Base-by-base conservation (phyloP, 2,797 vertebrate genomes). In the Enoplosus armatus region DNA sequence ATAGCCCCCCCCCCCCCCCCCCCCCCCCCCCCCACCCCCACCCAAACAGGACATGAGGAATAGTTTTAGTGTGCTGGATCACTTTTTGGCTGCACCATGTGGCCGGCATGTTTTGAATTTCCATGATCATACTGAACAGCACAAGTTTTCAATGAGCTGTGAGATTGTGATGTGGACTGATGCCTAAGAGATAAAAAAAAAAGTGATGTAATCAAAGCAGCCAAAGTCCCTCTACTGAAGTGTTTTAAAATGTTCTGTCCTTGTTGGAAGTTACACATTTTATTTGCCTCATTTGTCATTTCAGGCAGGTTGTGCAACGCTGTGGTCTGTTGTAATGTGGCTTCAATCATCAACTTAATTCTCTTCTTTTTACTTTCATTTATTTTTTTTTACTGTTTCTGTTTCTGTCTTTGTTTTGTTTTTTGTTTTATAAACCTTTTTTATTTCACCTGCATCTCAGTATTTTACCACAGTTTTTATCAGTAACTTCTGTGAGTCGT, bases 261-360 rank as follows among this genome's bases (percentile, higher is more conserved):
- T 56, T n/a, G 27, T 48, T 62, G 55, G 50, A 29, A 65, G 74
- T 83, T 51, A 73, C 60, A 41, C 41, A 1, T 50, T 77, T 81
- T 51, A 48, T 58, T 43, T 8, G 37, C 6, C 56, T 78, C 80
- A 61, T 85, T 83, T 80, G 65, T 85, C 75, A 76, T 74, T 76
- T 81, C 10, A 9, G 69, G 55, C 76, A 75, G 69, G 63, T 80
- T 74, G 22, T 55, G 7, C 22, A 63, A 27, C 1, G 6, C 50
- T 76, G 66, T 75, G 82, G 66, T 77, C 33, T 51, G 6, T 27
- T 48, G 64, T 62, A 56, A 71, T 85, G 67, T 82, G 84, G 73
- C 53, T 77, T 37, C 7, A n/a, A 79, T 87, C 77, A 82, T 60
- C 8, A 29, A 31, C 24, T 60, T 61, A 22, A 26, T 22, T 31